Evolutionary conservation across 2,888 invertebrate genomes (phyloP), one percentile per base, ranked within the genome.

Genomic region (Mystacides longicornis): DNA sequence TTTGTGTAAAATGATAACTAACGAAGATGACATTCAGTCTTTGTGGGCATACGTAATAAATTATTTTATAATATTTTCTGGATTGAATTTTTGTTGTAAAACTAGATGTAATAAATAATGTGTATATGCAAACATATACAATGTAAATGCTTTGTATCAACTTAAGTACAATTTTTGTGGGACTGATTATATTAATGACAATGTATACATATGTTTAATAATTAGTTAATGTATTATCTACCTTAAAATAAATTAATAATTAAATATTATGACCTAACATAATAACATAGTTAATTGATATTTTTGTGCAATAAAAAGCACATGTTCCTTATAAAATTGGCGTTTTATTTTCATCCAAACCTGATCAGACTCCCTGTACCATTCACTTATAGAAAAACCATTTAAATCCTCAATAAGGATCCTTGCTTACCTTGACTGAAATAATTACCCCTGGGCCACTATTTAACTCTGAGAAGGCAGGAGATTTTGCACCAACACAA

Each of bases 301-400:
- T 61, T 61, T 37, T 59, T 60, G 61, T 61, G 61, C 61, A 61
- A 61, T 60, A 61, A n/a, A n/a, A 61, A 61, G 61, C 61, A 61
- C 61, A 57, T 55, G 59, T 57, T 61, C 59, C 59, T 61, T 51
- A 55, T 20, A 27, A 4, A 18, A 5, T 20, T 21, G 47, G 50
- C 52, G 49, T 55, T 56, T 56, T 50, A 19, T 49, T 54, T 31
- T 22, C 7, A 23, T 27, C 21, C 52, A 14, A 20, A 16, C 20
- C 20, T 23, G 19, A 18, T 20, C 20, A 11, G 7, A 16, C 20
- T 3, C 20, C 47, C 19, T 21, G 18, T 47, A n/a, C n/a, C n/a
- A n/a, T n/a, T n/a, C n/a, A n/a, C n/a, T n/a, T n/a, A n/a, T n/a
- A n/a, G n/a, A n/a, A n/a, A n/a, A n/a, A n/a, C n/a, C n/a, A n/a